A percentile compares a stretch with the other conserved stretches of the same genome.
These are phyloP conservation scores for Tipula confusa DNA, from an alignment of 2,888 invertebrate species.

Conservation along the genomic window DNA sequence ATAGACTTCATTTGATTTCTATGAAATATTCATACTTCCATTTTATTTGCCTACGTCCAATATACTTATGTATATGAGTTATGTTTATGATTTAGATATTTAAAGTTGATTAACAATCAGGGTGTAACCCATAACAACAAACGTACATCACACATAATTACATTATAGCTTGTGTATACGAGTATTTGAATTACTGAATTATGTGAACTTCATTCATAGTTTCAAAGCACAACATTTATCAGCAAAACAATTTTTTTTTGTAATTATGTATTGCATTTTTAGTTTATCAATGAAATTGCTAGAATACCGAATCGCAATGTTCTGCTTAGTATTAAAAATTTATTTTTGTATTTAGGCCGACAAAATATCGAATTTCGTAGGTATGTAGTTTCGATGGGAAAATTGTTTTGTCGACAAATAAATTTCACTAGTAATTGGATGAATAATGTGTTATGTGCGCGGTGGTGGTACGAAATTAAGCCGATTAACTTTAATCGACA, in stretches of 20 bases:
- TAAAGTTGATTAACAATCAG: neutral
- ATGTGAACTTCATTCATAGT: neutral
- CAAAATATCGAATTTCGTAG: neutral
- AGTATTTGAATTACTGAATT: neutral
- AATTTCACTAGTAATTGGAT: slow-evolving; percentile 12
- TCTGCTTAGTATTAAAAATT: neutral
- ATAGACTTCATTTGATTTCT: too few relatives aligned
- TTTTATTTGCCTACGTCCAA: neutral
- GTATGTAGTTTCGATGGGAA: neutral
- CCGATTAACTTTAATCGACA: neutral
- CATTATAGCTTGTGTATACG: neutral
- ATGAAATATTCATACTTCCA: neutral
- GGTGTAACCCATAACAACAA: neutral
- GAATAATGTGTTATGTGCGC: neutral
- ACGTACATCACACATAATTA: neutral
- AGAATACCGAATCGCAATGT: neutral
- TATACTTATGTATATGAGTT: too few relatives aligned
- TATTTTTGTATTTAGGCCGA: neutral
- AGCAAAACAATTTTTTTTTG: neutral
- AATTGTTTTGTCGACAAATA: neutral
- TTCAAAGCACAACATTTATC: neutral
- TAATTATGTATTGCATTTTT: too few relatives aligned
- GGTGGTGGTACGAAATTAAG: neutral
- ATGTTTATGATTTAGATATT: too few relatives aligned
- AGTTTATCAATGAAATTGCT: neutral